Conservation (phyloP, 2,888 invertebrate species). For the Calliopum simillimum region DNA sequence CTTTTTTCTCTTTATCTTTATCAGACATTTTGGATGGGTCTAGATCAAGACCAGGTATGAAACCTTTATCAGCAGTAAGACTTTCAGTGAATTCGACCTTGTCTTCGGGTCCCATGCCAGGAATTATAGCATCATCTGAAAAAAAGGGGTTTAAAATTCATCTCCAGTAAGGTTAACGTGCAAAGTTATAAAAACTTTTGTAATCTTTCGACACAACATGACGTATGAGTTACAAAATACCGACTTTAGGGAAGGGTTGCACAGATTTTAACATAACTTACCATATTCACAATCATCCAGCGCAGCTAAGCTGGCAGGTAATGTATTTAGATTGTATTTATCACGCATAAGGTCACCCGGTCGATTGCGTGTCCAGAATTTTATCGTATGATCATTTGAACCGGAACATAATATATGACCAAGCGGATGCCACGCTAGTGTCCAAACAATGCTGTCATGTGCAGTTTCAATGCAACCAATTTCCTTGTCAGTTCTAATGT, state of each 20-base stretch:
- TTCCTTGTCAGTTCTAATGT: conserved; percentile 90
- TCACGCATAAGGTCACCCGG: conserved; percentile 99
- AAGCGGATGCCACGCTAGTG: conserved; percentile 98
- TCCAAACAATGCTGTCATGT: conserved; percentile 99
- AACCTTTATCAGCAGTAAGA: conserved; percentile 71
- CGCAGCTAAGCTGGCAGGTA: conserved; percentile 84
- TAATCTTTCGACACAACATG: too few relatives aligned
- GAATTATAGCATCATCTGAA: conserved; percentile 81
- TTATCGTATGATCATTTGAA: conserved; percentile 99
- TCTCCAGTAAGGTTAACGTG: too few relatives aligned
- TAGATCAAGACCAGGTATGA: conserved; percentile 89
- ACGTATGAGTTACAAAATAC: too few relatives aligned
- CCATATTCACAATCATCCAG: conserved; percentile 79
- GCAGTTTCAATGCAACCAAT: conserved; percentile 98
- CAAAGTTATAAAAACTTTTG: too few relatives aligned
- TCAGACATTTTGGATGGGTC: conserved; percentile 75
- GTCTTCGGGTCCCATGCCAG: conserved; percentile 99
- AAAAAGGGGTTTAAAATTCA: background rate
- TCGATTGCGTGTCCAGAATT: conserved; percentile 99
- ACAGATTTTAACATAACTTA: conserved; percentile 48
- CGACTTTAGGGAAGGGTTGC: background rate
- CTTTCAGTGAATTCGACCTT: conserved; percentile 81
- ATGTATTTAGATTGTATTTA: conserved; percentile 94
- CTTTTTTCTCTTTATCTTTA: conserved; percentile 82
- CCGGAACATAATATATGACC: conserved; percentile 99